phyloP scores from a whole-genome alignment of 2,888 invertebrate genomes.

The Callosobruchus maculatus region DNA sequence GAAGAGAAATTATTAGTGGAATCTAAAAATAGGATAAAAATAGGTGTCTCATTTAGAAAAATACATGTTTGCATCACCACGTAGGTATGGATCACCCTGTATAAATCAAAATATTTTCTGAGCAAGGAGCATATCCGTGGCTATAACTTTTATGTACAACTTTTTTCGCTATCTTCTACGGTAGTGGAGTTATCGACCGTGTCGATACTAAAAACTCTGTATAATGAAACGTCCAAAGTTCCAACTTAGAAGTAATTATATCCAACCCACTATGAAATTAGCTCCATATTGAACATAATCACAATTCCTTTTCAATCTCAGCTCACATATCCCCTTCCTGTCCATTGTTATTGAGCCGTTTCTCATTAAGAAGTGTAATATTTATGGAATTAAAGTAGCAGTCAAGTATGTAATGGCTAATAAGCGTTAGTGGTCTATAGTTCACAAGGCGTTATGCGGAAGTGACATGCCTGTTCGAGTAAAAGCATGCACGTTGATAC shows the following conservation, averaged over 20 bases:
- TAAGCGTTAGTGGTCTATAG: neutral
- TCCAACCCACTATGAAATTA: neutral
- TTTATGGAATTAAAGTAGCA: neutral
- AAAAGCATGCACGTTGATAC: neutral
- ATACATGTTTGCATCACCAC: too few species aligned
- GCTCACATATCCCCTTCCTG: neutral
- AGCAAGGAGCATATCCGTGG: too few species aligned
- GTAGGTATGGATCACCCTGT: too few species aligned
- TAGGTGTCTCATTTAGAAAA: too few species aligned
- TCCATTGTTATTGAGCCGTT: neutral
- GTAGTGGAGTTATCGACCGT: too few species aligned
- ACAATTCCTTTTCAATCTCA: neutral
- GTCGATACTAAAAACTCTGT: too few species aligned
- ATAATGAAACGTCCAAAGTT: too few species aligned
- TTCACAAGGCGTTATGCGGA: neutral
- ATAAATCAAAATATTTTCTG: too few species aligned
- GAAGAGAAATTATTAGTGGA: too few species aligned
- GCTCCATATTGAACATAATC: neutral
- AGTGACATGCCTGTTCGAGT: neutral
- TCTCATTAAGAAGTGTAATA: neutral
- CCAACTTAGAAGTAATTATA: neutral
- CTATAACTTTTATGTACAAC: too few species aligned
- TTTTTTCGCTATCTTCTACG: too few species aligned
- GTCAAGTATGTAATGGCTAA: neutral
- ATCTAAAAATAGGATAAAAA: too few species aligned